Conservation (phyloP, 2,888 invertebrate genomes). For the Cerastoderma edule region DNA sequence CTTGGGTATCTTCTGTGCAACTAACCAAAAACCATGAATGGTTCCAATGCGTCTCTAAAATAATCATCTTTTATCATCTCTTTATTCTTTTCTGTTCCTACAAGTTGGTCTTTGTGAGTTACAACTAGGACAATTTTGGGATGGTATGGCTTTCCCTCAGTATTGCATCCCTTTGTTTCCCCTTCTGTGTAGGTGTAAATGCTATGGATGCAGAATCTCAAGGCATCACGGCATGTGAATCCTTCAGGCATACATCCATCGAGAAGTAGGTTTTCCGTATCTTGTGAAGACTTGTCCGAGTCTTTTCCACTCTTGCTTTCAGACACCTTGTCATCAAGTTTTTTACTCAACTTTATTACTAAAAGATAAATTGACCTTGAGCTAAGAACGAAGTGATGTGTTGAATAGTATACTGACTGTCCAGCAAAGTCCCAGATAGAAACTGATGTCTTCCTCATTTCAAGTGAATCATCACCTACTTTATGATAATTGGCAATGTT, state of each 20-base stretch:
- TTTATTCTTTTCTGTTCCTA: neutral
- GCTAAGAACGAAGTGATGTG: slow-evolving; percentile 54
- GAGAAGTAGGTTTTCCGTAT: neutral
- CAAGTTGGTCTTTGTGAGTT: slow-evolving; percentile 17
- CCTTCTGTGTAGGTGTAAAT: slow-evolving; percentile 45
- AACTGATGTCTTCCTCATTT: slow-evolving; percentile 21
- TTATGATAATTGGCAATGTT: too few species aligned
- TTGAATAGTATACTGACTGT: slow-evolving; percentile 41
- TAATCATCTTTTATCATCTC: neutral
- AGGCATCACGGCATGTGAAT: slow-evolving; percentile 46
- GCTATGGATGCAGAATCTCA: slow-evolving; percentile 53
- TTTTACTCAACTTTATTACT: slow-evolving; percentile 41
- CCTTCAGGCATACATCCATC: slow-evolving; percentile 21
- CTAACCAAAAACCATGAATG: neutral
- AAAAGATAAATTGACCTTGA: slow-evolving; percentile 48
- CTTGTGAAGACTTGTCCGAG: neutral
- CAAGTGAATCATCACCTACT: too few species aligned
- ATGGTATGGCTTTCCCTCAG: neutral
- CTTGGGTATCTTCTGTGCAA: neutral
- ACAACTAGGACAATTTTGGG: slow-evolving; percentile 51
- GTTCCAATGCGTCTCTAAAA: neutral
- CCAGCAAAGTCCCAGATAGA: slow-evolving; percentile 52
- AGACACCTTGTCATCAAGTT: neutral
- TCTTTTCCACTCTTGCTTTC: too few species aligned
- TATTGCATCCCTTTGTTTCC: too few species aligned